phyloP scores from a whole-genome alignment of 1,140 invertebrate genomes.

The Ditylenchus dipsaci region DNA sequence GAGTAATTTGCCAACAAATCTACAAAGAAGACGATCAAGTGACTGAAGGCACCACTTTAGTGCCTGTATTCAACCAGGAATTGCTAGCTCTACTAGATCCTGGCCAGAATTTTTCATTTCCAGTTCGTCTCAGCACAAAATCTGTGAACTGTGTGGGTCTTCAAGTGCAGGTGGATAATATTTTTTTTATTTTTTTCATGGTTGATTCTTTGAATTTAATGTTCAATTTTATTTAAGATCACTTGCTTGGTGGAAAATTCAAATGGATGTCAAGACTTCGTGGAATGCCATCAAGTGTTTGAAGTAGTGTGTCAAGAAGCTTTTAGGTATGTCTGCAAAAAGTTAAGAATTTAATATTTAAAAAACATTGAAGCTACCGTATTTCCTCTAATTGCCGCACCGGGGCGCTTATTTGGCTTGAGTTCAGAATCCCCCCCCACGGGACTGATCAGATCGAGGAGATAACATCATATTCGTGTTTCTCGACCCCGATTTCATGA shows the following conservation, averaged over 20 bases:
- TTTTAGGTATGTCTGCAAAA: neutral
- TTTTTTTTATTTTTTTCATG: neutral
- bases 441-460: too few species aligned
- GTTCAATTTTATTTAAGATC: neutral
- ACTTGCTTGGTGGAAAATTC: neutral
- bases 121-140: conserved; percentile 3
- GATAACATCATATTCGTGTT: too few species aligned
- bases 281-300: neutral
- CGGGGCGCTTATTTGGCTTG: too few species aligned
- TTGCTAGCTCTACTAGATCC: neutral
- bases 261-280: neutral
- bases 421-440: too few species aligned
- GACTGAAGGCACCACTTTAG: neutral
- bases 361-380: too few species aligned
- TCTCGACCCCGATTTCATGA: too few species aligned
- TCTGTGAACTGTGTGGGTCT: conserved; percentile 6
- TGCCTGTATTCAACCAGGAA: neutral
- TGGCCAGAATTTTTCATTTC: neutral
- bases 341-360: too few species aligned
- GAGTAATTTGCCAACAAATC: conserved; percentile 5
- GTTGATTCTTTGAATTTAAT: neutral
- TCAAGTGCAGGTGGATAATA: conserved; percentile 3
- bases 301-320: neutral
- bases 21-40: conserved; percentile 4
- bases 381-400: too few species aligned